Evolutionary conservation across 2,888 invertebrate genomes (phyloP), one percentile per base, ranked within the genome.

Genomic region (Lutraria lutraria): DNA sequence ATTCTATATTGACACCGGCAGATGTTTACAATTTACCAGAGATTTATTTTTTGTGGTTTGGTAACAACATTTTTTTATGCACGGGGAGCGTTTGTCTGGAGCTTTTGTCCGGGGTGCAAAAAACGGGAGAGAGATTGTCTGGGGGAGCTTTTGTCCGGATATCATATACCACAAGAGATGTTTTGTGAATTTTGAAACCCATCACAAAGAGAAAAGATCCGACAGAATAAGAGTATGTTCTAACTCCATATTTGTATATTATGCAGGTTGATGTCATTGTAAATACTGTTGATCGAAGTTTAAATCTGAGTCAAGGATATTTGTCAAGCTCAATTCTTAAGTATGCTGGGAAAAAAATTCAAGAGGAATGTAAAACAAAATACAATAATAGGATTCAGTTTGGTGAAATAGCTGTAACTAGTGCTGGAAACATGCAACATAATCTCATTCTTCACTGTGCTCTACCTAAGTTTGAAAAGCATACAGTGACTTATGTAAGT

Each of bases 251-350:
- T 43, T 43, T n/a, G 25, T 68, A 68, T 68, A 68, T 68, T n/a
- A 21, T 54, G 52, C 79, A 85, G 85, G 85, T 85, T 29, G 85
- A 80, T 56, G 85, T 85, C 6, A 85, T 85, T 79, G 85, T 85
- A 6, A 85, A 53, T 54, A 80, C 85, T 31, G 53, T 29, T 16
- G n/a, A 60, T 0, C n/a, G 2, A 10, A 13, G 13, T 29, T 68
- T 85, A 29, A 54, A 80, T 34, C 60, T 79, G 29, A 79, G 25
- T 19, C 15, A 31, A 13, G 85, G 79, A n/a, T 76, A 53, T 25
- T 31, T 54, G 12, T 85, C 85, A 21, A 34, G 12, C 8, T 53
- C 80, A 8, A 43, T 84, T 52, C 34, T 76, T 3, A 72, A 52
- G 43, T 79, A 19, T 25, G 85, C 54, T 21, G 85, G 85, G 0